phyloP scores from a whole-genome alignment of 2,113 vertebrate genomes.

The Candoia aspera region DNA sequence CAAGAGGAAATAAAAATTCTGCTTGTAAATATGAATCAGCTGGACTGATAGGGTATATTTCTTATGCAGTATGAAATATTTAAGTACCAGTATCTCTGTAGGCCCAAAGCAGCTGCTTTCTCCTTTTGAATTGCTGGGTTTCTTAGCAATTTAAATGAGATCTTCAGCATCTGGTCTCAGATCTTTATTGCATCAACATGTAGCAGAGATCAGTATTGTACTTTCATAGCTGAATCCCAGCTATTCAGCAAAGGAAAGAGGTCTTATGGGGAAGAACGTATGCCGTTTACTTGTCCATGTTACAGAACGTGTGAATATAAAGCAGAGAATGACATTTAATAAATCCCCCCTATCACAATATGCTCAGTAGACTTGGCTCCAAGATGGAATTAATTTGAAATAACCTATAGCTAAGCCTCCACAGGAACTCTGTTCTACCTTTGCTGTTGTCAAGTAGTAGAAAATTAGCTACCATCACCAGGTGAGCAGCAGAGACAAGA shows the following conservation, averaged over 20 bases:
- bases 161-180: not conserved
- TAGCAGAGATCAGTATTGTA: not conserved
- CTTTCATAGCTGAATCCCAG: constrained; percentile 8
- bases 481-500: no score
- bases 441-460: no score
- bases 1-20: not conserved
- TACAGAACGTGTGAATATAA: not conserved
- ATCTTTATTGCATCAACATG: not conserved
- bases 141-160: constrained; percentile 25
- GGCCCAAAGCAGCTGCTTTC: constrained; percentile 8
- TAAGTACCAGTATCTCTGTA: constrained; percentile 8
- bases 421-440: no score
- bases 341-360: not conserved
- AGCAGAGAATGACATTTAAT: not conserved
- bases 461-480: no score
- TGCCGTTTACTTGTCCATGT: not conserved
- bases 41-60: not conserved
- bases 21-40: constrained; percentile 28
- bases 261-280: not conserved
- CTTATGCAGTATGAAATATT: not conserved
- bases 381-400: no score
- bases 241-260: not conserved
- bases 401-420: no score
- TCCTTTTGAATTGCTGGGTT: constrained; percentile 7
- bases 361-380: not conserved